Base-by-base conservation (phyloP, 2,797 vertebrate species). In the Phyllotis vaccarum region DNA sequence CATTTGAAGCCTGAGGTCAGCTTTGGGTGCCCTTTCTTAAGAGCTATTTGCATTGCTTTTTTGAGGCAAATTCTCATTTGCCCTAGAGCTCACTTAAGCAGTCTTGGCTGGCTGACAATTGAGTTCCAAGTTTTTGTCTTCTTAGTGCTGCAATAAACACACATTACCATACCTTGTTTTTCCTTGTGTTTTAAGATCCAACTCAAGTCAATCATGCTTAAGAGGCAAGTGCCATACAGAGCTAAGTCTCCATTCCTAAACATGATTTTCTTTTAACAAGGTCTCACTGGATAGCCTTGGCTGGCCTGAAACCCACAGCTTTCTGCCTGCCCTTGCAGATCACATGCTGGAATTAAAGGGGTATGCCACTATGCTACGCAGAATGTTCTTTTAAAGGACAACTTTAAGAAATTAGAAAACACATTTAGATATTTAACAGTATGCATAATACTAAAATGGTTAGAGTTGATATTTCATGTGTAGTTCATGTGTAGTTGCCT, bases 381-480 rank as follows among this genome's bases (percentile, higher is more conserved):
- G 72, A 86, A 17, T 86, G 14, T 40, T 54, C 21, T 89, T 92
- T 95, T 95, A 82, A 56, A 72, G 60, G 27, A 13, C 12, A 95
- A 82, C 43, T 87, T 92, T 86, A 86, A 85, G 37, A 86, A 95
- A 91, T 76, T 85, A 89, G 46, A 94, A 90, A 87, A 27, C 19
- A 24, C 16, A 40, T 93, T 75, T 86, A 91, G 40, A 70, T 56
- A 86, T 81, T 49, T 78, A 31, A 52, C 27, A 81, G n/a, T 90
- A 54, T 78, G 29, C 5, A 31, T 82, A 58, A 74, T 40, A 86
- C 74, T 96, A 79, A 78, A 90, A 88, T 93, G 10, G 19, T 88
- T 95, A 52, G 6, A 94, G 27, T 86, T 93, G 11, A 81, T 93
- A 93, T 76, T 96, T 95, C 29, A 91, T n/a, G 86, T 86, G 13